Evolutionary conservation across 2,113 vertebrate species (phyloP).

Genomic region (Ophiodon elongatus): DNA sequence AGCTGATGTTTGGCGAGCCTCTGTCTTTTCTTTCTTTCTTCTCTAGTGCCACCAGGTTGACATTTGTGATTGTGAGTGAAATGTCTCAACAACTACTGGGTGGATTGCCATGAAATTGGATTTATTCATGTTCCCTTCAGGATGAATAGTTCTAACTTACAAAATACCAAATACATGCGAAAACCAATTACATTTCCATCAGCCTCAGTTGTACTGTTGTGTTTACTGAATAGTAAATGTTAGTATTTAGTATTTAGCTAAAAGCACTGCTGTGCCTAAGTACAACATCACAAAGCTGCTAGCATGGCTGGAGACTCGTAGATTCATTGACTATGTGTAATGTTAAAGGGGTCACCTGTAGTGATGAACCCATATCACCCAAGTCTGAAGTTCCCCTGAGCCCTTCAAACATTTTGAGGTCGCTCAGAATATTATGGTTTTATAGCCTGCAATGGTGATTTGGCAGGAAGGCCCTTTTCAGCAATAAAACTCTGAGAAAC

Average conservation of each 20-base stretch:
- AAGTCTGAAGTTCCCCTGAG: background rate
- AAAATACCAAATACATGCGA: background rate
- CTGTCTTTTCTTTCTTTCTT: too few species aligned
- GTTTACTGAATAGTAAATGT: background rate
- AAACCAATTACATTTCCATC: background rate
- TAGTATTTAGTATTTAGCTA: background rate
- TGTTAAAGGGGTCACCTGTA: background rate
- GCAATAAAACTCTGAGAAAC: background rate
- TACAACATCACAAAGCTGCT: background rate
- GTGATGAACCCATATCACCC: background rate
- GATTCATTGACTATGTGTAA: background rate
- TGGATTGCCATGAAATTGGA: background rate
- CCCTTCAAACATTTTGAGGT: background rate
- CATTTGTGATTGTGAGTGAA: too few species aligned
- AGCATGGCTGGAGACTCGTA: background rate
- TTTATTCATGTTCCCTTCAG: background rate
- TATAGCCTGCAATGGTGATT: background rate
- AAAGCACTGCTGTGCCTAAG: background rate
- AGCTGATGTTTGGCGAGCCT: background rate
- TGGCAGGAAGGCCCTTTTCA: background rate
- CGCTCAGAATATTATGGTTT: background rate
- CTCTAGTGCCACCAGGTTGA: too few species aligned
- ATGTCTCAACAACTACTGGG: too few species aligned
- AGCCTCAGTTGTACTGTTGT: background rate
- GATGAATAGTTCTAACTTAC: background rate